Conservation (phyloP, 2,113 vertebrate genomes). For the Ailurus styani region DNA sequence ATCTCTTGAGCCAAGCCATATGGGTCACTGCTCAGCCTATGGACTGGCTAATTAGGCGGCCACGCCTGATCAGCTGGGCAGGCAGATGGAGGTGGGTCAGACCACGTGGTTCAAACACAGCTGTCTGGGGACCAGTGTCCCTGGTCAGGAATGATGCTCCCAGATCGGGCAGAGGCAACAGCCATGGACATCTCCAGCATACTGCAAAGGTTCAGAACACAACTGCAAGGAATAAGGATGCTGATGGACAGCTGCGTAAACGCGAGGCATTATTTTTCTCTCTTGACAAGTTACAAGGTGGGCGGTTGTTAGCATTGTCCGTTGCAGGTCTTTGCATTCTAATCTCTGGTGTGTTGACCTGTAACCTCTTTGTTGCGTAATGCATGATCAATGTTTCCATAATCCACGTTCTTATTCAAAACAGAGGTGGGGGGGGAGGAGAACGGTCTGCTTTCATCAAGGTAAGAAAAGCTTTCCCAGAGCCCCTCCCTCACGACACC, state of each 20-base stretch:
- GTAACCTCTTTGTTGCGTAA: neutral
- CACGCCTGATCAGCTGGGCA: neutral
- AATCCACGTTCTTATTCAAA: neutral
- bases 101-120: neutral
- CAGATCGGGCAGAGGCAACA: neutral
- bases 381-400: neutral
- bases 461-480: neutral
- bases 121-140: neutral
- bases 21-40: neutral
- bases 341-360: neutral
- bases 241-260: neutral
- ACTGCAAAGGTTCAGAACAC: neutral
- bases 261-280: neutral
- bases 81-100: neutral
- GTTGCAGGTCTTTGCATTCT: neutral
- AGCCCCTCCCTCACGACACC: neutral
- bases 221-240: neutral
- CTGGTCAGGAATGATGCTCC: neutral
- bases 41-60: neutral
- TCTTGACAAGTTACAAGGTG: neutral
- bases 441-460: neutral
- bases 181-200: neutral
- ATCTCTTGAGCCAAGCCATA: neutral
- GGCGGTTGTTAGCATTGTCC: neutral
- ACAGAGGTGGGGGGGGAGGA: neutral